Evolutionary conservation across 1,140 invertebrate genomes (phyloP), one percentile per base, ranked within the genome.

Genomic region (Carposina sasakii): DNA sequence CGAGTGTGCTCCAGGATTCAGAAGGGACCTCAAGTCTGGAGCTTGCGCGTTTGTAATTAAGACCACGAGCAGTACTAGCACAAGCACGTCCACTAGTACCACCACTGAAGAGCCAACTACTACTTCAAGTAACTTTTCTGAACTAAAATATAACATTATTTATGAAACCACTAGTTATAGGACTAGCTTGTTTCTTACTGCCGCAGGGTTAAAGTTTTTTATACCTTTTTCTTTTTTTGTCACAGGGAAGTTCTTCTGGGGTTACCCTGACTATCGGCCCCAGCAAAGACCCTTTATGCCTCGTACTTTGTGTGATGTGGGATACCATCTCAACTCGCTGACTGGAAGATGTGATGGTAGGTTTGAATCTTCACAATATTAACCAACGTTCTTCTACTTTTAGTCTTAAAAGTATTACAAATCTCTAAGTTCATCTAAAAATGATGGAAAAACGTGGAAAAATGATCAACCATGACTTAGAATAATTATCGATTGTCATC

Each of bases 321-420:
- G 84, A 0, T 85, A 62, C 51, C 69, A 76, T 42, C 53, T 66
- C 3, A 77, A 85, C 49, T 36, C 55, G 1, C 34, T 59, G 1
- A 75, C 70, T 20, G 78, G 83, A 33, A 57, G 67, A 45, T 89
- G 87, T 60, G 78, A 86, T 75, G 87, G 87, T 87, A 71, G 57
- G 43, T 46, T 34, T 8, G 4, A n/a, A n/a, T n/a, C n/a, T n/a
- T n/a, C n/a, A n/a, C n/a, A n/a, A n/a, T n/a, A n/a, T n/a, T n/a
- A n/a, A n/a, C n/a, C n/a, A n/a, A n/a, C n/a, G n/a, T n/a, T n/a
- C n/a, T n/a, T n/a, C n/a, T n/a, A n/a, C n/a, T n/a, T n/a, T n/a
- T n/a, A n/a, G n/a, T n/a, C n/a, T n/a, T n/a, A n/a, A n/a, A n/a
- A n/a, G n/a, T n/a, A n/a, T n/a, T n/a, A n/a, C n/a, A n/a, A n/a